phyloP scores from a whole-genome alignment of 2,113 vertebrate genomes.

The Eretmochelys imbricata region DNA sequence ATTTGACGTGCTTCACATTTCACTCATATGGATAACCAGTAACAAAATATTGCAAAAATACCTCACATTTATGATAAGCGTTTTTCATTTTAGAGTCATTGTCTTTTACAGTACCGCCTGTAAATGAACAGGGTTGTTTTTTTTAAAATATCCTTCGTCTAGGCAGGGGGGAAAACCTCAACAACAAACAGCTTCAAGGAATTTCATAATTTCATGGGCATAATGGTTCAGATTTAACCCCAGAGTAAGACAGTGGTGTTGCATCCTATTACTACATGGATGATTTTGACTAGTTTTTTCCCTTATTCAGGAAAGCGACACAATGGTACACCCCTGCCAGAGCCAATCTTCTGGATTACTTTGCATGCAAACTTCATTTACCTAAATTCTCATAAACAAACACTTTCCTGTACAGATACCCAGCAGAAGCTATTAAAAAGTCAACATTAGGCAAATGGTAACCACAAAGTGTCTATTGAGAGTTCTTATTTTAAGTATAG shows the following conservation, averaged over 20 bases:
- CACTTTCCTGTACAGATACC: not conserved
- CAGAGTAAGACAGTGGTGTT: not conserved
- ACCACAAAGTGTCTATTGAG: not conserved
- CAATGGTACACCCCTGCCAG: not conserved
- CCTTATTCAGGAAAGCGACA: not conserved
- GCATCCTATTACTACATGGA: not conserved
- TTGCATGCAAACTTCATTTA: not conserved
- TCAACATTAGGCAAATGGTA: not conserved
- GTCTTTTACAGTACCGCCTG: not conserved
- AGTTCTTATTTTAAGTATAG: not conserved
- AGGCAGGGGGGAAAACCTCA: not conserved
- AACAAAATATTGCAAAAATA: not conserved
- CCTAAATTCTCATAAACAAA: not conserved
- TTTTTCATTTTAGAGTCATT: not conserved
- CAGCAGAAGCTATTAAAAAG: not conserved
- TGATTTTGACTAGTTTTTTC: not conserved
- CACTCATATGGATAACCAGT: not conserved
- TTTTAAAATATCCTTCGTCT: not conserved
- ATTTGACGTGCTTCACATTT: not conserved
- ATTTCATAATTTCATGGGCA: not conserved
- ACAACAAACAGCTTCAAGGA: not conserved
- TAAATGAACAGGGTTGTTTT: not conserved
- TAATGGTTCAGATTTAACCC: not conserved
- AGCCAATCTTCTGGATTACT: not conserved
- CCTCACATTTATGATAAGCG: not conserved